Evolutionary conservation across 2,113 vertebrate species (phyloP).

Genomic region (Pomatostomus ruficeps): DNA sequence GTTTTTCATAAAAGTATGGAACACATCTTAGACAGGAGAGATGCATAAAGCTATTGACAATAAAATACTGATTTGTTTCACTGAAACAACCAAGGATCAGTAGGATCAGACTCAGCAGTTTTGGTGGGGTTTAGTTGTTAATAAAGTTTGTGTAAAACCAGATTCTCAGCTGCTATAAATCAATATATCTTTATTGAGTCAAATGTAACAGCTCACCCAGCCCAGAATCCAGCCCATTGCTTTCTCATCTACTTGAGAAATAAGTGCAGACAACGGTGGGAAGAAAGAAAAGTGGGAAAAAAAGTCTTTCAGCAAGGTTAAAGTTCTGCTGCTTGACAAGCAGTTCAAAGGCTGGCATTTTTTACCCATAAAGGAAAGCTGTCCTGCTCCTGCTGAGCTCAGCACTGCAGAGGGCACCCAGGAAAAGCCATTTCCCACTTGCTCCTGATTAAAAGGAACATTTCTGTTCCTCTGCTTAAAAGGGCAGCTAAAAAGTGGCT

Average conservation of each 20-base stretch:
- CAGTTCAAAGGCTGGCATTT: background rate
- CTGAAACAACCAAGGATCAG: background rate
- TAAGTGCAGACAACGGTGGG: background rate
- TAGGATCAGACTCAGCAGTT: background rate
- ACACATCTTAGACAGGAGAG: background rate
- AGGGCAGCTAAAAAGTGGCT: background rate
- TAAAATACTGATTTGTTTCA: background rate
- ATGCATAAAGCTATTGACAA: background rate
- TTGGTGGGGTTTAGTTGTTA: background rate
- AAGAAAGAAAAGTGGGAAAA: background rate
- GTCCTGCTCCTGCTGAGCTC: background rate
- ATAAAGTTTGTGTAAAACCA: background rate
- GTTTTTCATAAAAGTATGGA: background rate
- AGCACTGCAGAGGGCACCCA: background rate
- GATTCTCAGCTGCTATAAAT: background rate
- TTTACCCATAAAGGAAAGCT: background rate
- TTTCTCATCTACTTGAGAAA: background rate
- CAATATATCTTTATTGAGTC: background rate
- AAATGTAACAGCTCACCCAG: background rate
- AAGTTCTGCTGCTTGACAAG: background rate
- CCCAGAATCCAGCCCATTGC: background rate
- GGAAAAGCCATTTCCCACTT: background rate
- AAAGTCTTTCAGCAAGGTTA: background rate
- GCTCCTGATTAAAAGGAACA: background rate
- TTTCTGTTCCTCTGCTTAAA: background rate